Evolutionary conservation across 2,888 invertebrate genomes (phyloP).

Genomic region (Ophion ellenae): DNA sequence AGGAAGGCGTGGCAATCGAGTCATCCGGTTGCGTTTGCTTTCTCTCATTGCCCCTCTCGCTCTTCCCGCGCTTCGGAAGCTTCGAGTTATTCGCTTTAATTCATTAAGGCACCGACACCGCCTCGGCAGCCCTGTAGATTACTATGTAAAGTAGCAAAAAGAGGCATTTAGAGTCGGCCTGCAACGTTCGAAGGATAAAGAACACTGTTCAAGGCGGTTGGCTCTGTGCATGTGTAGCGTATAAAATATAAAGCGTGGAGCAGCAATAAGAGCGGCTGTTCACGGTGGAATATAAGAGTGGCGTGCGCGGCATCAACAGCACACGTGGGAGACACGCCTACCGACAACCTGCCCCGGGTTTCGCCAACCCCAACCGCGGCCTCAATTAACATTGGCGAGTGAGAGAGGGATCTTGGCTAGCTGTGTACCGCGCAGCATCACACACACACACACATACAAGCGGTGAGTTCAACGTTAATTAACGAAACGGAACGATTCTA

Average conservation of each 20-base stretch:
- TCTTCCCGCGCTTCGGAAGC: slow-evolving; percentile 30
- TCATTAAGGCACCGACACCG: slow-evolving; percentile 65
- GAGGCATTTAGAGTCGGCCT: slow-evolving; percentile 54
- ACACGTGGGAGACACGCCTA: slow-evolving; percentile 74
- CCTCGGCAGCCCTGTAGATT: slow-evolving; percentile 63
- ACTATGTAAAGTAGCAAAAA: slow-evolving; percentile 71
- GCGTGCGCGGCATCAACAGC: slow-evolving; percentile 69
- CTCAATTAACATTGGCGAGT: slow-evolving; percentile 78
- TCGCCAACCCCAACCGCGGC: slow-evolving; percentile 62
- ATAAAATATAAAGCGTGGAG: slow-evolving; percentile 55
- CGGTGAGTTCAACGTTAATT: slow-evolving; percentile 79
- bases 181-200: slow-evolving; percentile 59
- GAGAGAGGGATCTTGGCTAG: slow-evolving; percentile 45
- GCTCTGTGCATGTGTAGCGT: slow-evolving; percentile 9
- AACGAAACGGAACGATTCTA: slow-evolving; percentile 75
- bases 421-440: slow-evolving; percentile 6
- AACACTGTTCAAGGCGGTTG: slow-evolving; percentile 35
- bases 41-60: neutral
- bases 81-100: slow-evolving; percentile 67
- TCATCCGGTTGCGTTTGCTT: slow-evolving; percentile 14
- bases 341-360: slow-evolving; percentile 70
- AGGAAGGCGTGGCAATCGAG: slow-evolving; percentile 55
- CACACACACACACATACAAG: slow-evolving; percentile 39
- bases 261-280: slow-evolving; percentile 41
- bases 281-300: slow-evolving; percentile 50